Evolutionary conservation across 1,140 invertebrate genomes (phyloP), one percentile per base, ranked within the genome.

Genomic region (Polyergus mexicanus): DNA sequence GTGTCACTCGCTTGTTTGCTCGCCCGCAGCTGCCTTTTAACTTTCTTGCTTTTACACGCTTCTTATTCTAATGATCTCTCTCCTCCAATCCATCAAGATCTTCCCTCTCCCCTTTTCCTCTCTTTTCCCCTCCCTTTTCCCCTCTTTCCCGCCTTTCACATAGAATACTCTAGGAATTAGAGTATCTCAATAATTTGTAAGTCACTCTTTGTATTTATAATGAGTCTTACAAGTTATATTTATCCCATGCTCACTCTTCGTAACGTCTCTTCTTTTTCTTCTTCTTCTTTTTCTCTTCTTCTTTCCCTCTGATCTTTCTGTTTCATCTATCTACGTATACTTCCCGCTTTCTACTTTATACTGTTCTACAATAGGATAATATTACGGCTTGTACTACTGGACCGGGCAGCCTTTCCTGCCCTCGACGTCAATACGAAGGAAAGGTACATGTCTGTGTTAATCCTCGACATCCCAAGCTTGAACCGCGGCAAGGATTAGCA

Each of bases 31-130:
- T 86, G 25, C 60, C 71, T 68, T 69, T 68, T 54, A 22, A 54
- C 32, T 25, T 68, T 25, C 69, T 75, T 72, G 63, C 88, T 86
- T 81, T 85, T 80, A 86, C 87, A 60, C 81, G 83, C 89, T 88
- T 88, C 62, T 86, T 80, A 66, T 68, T 85, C 63, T 78, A 85
- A 51, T 32, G 60, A 68, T 58, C 51, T 71, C 65, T 25, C 35
- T 77, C 75, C 47, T 32, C 6, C 25, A 35, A 11, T 32, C 35
- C 28, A 1, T 8, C 28, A 16, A 44, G 41, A 76, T 28, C 25
- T 8, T 0, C 35, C 60, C 41, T 2, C 28, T 8, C 8, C 19
- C n/a, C 8, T 11, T 10, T 5, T 38, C 75, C 41, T 68, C 2
- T 71, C 58, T 62, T 69, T 6, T 60, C 11, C 47, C 63, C 25